Percentiles rank a stretch among this genome's conserved stretches.
Conservation (phyloP, 2,113 vertebrate genomes). For the Chelonoidis abingdonii region DNA sequence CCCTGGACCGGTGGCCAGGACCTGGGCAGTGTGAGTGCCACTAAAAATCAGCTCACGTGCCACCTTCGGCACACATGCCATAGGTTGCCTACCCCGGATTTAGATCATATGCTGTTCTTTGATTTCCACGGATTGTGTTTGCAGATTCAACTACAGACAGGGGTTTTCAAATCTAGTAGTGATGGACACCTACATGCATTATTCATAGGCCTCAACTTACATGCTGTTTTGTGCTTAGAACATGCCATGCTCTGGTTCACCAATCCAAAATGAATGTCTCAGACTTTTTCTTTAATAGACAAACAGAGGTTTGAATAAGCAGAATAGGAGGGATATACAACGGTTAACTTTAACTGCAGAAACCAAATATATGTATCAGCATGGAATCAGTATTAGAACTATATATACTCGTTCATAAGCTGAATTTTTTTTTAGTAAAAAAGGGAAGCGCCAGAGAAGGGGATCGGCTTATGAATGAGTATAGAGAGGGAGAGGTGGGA, state of each 20-base stretch:
- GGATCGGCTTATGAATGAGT: no score
- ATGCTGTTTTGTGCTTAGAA: background rate
- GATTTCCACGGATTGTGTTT: background rate
- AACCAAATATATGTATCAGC: background rate
- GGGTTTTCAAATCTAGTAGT: background rate
- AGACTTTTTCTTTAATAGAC: background rate
- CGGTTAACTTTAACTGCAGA: background rate
- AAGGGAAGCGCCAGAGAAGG: no score
- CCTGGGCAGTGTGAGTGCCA: no score
- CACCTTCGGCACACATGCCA: no score
- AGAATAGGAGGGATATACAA: conserved; percentile 10
- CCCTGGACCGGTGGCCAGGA: no score
- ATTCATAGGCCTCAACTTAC: background rate
- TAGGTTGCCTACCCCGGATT: no score
- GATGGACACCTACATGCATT: background rate
- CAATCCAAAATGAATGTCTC: background rate
- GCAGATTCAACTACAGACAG: background rate
- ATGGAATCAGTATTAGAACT: background rate
- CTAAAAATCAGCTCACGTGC: no score
- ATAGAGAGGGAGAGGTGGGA: no score
- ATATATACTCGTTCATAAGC: no score
- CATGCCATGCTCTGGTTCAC: background rate
- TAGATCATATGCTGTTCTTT: accelerated
- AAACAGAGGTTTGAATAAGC: background rate
- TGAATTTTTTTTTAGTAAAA: no score